These are phyloP conservation scores for Oreochromis grahami DNA, from an alignment of 2,797 vertebrate genomes.

Conservation along the genomic window DNA sequence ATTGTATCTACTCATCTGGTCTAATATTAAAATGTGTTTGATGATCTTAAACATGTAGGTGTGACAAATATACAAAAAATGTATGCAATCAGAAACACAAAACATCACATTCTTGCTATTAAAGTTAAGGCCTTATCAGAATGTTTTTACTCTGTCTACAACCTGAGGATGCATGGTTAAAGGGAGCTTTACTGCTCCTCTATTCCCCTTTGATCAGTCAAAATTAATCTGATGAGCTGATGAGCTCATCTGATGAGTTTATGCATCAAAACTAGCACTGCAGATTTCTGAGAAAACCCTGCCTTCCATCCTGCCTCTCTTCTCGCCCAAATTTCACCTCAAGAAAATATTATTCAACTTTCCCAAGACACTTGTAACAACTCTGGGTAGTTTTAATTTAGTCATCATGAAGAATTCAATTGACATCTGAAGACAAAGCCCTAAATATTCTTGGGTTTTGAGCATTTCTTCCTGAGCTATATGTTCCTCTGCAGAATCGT, in stretches of 20 bases:
- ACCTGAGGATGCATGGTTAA: not conserved
- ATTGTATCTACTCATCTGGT: not conserved
- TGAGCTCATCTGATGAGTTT: not conserved
- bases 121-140: not conserved
- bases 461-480: not conserved
- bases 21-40: not conserved
- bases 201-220: not conserved
- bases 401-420: slow-evolving; percentile 25
- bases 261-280: not conserved
- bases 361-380: slow-evolving; percentile 14
- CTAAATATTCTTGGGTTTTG: not conserved
- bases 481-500: not conserved
- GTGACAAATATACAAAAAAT: not conserved
- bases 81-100: not conserved
- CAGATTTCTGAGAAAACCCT: not conserved
- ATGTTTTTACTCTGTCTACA: not conserved
- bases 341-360: not conserved
- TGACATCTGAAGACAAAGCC: not conserved
- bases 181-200: not conserved
- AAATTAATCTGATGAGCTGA: not conserved
- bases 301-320: not conserved
- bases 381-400: slow-evolving; percentile 19
- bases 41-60: not conserved
- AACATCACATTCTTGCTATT: not conserved
- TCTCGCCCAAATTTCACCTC: slow-evolving; percentile 16